Percentiles rank a stretch among this genome's conserved stretches.
Conservation (phyloP, 2,888 invertebrate species). For the Oscheius onirici region DNA sequence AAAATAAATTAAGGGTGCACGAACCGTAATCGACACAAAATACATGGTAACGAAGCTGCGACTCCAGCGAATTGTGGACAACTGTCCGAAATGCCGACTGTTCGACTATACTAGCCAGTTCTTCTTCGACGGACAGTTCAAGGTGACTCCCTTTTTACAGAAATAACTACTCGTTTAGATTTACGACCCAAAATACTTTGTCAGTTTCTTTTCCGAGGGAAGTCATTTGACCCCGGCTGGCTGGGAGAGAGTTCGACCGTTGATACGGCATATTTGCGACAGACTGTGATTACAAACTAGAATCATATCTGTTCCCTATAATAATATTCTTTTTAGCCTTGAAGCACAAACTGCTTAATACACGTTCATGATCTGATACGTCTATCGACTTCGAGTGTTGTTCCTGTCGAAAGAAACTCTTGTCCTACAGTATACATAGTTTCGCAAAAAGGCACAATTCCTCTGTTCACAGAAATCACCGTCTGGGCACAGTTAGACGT, state of each 20-base stretch:
- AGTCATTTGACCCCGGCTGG: conserved; percentile 13
- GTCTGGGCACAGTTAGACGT: too few species aligned
- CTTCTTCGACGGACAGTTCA: background rate
- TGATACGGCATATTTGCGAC: conserved; percentile 1
- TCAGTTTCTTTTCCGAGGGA: background rate
- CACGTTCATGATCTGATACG: too few species aligned
- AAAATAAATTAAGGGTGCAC: background rate
- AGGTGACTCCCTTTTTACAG: background rate
- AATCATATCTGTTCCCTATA: too few species aligned
- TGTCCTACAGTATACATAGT: too few species aligned
- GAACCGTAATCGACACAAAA: background rate
- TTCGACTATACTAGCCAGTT: background rate
- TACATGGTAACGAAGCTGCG: background rate
- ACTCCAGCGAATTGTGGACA: background rate
- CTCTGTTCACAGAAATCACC: too few species aligned
- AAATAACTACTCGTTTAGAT: background rate
- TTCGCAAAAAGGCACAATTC: too few species aligned
- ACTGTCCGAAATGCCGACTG: background rate
- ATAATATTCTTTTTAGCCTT: too few species aligned
- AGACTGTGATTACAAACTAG: background rate
- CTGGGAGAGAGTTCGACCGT: conserved; percentile 10
- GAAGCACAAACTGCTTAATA: too few species aligned
- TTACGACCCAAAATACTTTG: conserved; percentile 8
- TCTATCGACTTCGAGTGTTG: too few species aligned
- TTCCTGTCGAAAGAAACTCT: too few species aligned